Evolutionary conservation across 2,888 invertebrate species (phyloP).

Genomic region (Lacanobia wlatinum): DNA sequence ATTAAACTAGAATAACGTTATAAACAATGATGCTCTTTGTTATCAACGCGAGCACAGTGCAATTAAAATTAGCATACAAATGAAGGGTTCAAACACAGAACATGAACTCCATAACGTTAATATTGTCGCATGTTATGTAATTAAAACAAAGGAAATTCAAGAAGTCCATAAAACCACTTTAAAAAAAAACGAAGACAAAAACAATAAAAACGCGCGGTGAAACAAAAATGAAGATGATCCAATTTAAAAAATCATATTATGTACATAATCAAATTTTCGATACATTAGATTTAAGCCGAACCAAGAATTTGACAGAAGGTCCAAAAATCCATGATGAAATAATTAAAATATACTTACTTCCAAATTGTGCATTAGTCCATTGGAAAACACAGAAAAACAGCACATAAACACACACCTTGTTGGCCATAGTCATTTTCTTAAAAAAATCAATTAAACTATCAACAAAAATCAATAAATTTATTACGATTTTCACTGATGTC

Average conservation of each 20-base stretch:
- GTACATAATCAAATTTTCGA: neutral
- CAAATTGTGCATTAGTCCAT: slow-evolving; percentile 85
- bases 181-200: neutral
- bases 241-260: no score
- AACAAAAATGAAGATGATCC: neutral
- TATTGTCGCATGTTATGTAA: neutral
- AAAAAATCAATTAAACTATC: neutral
- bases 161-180: neutral
- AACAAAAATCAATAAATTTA: neutral
- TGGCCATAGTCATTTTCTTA: slow-evolving; percentile 54
- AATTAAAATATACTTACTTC: slow-evolving; percentile 79
- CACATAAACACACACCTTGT: slow-evolving; percentile 65
- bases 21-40: slow-evolving; percentile 31
- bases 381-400: slow-evolving; percentile 75
- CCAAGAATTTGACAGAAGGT: neutral
- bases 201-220: neutral
- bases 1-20: slow-evolving; percentile 17
- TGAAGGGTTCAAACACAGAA: slow-evolving; percentile 33
- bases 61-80: slow-evolving; percentile 58
- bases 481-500: slow-evolving; percentile 16
- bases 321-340: neutral
- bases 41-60: slow-evolving; percentile 15
- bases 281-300: neutral
- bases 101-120: slow-evolving; percentile 43
- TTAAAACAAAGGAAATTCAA: slow-evolving; percentile 21